phyloP scores from a whole-genome alignment of 2,113 vertebrate species.

The Ptychochromis oligacanthus region DNA sequence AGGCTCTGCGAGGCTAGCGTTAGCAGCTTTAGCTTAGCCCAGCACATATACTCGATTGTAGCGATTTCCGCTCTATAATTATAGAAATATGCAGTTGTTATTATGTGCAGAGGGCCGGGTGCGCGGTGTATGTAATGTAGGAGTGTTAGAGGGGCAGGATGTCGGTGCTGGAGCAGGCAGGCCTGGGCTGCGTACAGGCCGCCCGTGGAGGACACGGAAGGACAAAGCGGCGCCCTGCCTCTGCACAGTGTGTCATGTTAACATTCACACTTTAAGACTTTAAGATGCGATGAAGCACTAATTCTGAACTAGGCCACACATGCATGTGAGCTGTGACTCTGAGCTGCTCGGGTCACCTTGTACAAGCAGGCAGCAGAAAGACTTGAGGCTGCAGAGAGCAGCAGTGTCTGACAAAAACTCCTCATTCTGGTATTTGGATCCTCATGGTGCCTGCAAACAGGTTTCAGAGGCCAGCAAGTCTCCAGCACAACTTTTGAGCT shows the following conservation, averaged over 20 bases:
- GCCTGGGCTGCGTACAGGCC: constrained; percentile 15
- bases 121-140: neutral
- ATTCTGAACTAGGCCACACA: neutral
- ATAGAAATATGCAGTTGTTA: neutral
- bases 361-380: neutral
- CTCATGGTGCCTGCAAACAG: neutral
- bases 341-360: neutral
- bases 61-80: neutral
- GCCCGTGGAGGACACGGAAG: constrained; percentile 74
- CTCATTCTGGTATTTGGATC: neutral
- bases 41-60: neutral
- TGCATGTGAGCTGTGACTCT: neutral
- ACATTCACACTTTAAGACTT: accelerated
- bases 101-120: neutral
- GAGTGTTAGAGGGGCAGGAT: neutral
- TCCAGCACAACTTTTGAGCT: neutral
- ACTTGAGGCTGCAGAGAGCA: accelerated
- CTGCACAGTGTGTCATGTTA: neutral
- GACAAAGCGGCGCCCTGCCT: constrained; percentile 44
- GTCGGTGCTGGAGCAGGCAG: neutral
- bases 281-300: accelerated
- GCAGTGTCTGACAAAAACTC: too few species aligned
- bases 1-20: neutral
- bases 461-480: neutral
- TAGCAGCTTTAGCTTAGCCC: constrained; percentile 27